phyloP scores from a whole-genome alignment of 1,140 invertebrate genomes.

The Macrobrachium nipponense region DNA sequence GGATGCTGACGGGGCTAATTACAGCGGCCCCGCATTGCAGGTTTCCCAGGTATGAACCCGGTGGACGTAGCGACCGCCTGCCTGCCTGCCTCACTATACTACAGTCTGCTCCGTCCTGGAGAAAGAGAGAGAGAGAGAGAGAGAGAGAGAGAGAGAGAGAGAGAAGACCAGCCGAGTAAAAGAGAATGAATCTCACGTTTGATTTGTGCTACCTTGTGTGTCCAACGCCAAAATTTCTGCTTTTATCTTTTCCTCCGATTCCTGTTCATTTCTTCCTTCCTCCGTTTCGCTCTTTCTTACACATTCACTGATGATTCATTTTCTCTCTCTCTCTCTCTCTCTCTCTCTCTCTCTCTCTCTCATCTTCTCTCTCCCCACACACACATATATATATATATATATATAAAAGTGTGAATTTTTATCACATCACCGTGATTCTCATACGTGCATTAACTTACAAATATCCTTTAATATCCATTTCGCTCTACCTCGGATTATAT shows the following conservation, averaged over 20 bases:
- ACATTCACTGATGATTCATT: background rate
- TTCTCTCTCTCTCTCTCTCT: background rate
- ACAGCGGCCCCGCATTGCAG: too few species aligned
- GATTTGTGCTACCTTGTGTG: too few species aligned
- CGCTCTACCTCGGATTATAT: too few species aligned
- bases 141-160: background rate
- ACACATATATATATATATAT: background rate
- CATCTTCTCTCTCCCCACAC: background rate
- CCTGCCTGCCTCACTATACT: too few species aligned
- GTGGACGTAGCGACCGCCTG: too few species aligned
- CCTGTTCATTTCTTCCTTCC: background rate
- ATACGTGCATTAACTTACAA: too few species aligned
- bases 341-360: background rate
- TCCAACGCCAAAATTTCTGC: background rate
- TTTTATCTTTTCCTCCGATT: background rate
- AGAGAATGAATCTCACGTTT: background rate
- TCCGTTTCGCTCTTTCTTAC: background rate
- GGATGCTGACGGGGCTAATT: too few species aligned
- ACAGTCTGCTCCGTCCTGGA: background rate
- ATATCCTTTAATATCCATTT: too few species aligned
- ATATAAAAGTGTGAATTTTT: too few species aligned
- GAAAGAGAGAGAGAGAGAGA: conserved; percentile 14
- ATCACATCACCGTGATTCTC: too few species aligned
- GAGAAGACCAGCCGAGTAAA: background rate
- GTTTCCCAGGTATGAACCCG: too few species aligned